phyloP scores from a whole-genome alignment of 2,888 invertebrate species.

The Cyaniris semiargus region DNA sequence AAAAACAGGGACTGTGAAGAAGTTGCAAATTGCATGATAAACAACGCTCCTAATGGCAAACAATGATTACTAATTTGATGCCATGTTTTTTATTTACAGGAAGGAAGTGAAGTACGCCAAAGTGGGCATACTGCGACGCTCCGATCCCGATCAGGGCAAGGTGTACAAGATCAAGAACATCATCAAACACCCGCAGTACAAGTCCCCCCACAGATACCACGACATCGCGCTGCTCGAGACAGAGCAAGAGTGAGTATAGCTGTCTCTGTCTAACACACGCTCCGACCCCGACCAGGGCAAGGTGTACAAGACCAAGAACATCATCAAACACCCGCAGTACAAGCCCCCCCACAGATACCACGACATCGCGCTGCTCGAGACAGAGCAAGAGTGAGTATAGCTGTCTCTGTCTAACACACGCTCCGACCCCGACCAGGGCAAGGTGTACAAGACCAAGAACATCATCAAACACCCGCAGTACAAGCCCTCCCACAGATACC shows the following conservation, averaged over 20 bases:
- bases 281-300: slow-evolving; percentile 41
- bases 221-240: slow-evolving; percentile 54
- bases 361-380: slow-evolving; percentile 53
- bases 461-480: slow-evolving; percentile 49
- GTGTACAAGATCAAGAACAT: slow-evolving; percentile 45
- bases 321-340: slow-evolving; percentile 49
- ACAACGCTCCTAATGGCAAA: too few species aligned
- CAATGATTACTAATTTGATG: too few species aligned
- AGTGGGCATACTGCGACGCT: slow-evolving; percentile 45
- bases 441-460: slow-evolving; percentile 44
- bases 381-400: slow-evolving; percentile 48
- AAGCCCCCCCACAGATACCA: slow-evolving; percentile 49
- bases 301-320: slow-evolving; percentile 44
- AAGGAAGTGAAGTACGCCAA: slow-evolving; percentile 43
- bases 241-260: slow-evolving; percentile 47
- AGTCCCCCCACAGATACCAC: slow-evolving; percentile 49
- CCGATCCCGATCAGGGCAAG: slow-evolving; percentile 40
- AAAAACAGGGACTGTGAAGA: too few species aligned
- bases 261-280: slow-evolving; percentile 32
- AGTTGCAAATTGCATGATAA: too few species aligned
- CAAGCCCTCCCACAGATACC: slow-evolving; percentile 47
- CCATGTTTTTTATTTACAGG: slow-evolving; percentile 41
- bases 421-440: slow-evolving; percentile 39
- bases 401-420: slow-evolving; percentile 32
- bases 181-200: slow-evolving; percentile 48